Conservation (phyloP, 92 coral and sea anemone species). For the Zoanthus sansibaricus region DNA sequence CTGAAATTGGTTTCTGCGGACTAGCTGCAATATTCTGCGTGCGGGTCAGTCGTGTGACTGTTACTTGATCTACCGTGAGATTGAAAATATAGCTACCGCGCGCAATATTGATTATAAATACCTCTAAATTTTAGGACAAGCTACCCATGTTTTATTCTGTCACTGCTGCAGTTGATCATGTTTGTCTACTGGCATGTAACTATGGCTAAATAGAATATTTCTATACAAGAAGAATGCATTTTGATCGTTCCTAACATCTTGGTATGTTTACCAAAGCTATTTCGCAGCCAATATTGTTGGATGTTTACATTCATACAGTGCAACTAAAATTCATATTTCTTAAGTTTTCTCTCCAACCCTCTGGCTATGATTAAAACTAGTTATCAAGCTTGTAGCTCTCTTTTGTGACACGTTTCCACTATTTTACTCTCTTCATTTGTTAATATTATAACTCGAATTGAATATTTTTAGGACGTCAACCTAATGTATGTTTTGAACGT, state of each 20-base stretch:
- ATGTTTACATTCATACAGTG: conserved; percentile 21
- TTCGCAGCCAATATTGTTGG: not conserved
- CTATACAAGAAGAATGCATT: not conserved
- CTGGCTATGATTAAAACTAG: not conserved
- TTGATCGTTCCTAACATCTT: not conserved
- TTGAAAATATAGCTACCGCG: not conserved
- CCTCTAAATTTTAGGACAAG: conserved; percentile 5
- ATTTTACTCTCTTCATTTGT: not conserved
- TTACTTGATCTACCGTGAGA: not conserved
- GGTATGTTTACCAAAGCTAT: conserved; percentile 21
- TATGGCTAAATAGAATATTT: not conserved
- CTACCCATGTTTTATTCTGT: not conserved
- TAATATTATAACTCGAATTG: not conserved
- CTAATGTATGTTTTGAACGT: not conserved
- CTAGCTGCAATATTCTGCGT: not conserved
- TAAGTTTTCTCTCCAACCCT: not conserved
- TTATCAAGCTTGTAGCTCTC: not conserved
- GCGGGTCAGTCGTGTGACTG: not conserved
- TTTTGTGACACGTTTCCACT: not conserved
- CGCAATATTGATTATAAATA: not conserved
- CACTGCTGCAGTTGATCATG: not conserved
- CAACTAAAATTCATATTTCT: conserved; percentile 2
- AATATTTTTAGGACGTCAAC: not conserved
- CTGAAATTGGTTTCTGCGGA: not conserved
- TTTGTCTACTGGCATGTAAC: not conserved